These are phyloP conservation scores for Corythoichthys intestinalis DNA, from an alignment of 2,113 vertebrate species.

Conservation along the genomic window DNA sequence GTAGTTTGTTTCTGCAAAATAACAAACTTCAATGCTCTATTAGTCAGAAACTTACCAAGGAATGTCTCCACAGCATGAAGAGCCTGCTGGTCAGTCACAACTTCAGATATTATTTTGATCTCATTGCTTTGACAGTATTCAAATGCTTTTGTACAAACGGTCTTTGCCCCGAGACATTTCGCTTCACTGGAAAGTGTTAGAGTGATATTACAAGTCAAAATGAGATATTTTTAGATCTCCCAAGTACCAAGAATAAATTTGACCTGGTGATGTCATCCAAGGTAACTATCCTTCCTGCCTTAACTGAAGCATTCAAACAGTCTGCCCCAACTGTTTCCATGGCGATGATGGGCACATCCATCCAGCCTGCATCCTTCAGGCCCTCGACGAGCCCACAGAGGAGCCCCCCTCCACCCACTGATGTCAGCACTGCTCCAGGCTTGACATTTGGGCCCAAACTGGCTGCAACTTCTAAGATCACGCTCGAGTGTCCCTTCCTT, in stretches of 20 bases:
- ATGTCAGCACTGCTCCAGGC: slow-evolving; percentile 73
- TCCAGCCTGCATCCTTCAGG: slow-evolving; percentile 70
- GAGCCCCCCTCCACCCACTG: slow-evolving; percentile 77
- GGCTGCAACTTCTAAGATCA: slow-evolving; percentile 67
- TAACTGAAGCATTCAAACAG: slow-evolving; percentile 71
- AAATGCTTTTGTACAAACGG: slow-evolving; percentile 65
- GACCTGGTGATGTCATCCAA: slow-evolving; percentile 78
- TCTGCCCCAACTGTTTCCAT: slow-evolving; percentile 78
- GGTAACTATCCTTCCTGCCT: slow-evolving; percentile 67
- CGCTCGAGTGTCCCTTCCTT: slow-evolving; percentile 73
- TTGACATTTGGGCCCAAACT: slow-evolving; percentile 48
- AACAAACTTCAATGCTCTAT: background rate
- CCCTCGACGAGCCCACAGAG: slow-evolving; percentile 76
- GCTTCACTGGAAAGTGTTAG: slow-evolving; percentile 58
- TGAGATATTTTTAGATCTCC: background rate
- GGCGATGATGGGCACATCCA: slow-evolving; percentile 68
- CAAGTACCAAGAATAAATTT: background rate
- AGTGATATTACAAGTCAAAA: background rate
- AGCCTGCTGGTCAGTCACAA: slow-evolving; percentile 74
- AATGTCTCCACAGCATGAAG: slow-evolving; percentile 72
- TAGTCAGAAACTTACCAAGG: slow-evolving; percentile 57
- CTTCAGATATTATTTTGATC: slow-evolving; percentile 63
- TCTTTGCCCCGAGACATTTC: slow-evolving; percentile 74
- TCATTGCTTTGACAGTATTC: slow-evolving; percentile 60
- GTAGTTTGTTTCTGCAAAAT: background rate